These are phyloP conservation scores for Platyscapa corneri DNA, from an alignment of 1,140 invertebrate genomes.

Conservation along the genomic window DNA sequence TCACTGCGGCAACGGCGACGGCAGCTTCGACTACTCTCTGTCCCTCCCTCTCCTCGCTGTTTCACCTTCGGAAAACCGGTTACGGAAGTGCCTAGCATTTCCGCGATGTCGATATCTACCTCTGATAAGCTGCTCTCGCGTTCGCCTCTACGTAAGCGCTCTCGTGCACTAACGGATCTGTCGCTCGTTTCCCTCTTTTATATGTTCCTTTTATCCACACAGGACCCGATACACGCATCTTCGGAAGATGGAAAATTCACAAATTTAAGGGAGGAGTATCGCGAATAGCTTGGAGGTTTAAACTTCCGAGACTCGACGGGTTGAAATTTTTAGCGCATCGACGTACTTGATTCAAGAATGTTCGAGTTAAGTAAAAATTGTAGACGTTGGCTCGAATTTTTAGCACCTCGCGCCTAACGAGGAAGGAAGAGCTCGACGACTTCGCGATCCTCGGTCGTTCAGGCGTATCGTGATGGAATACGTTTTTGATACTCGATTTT, in stretches of 20 bases:
- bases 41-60: neutral
- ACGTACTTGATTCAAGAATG: too few species aligned
- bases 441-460: neutral
- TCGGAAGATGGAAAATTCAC: neutral
- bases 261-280: neutral
- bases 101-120: conserved; percentile 50
- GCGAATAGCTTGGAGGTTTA: too few species aligned
- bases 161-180: conserved; percentile 35
- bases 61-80: conserved; percentile 50
- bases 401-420: neutral
- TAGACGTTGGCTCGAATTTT: too few species aligned
- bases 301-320: too few species aligned
- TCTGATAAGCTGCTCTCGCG: conserved; percentile 42
- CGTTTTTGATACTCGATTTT: neutral
- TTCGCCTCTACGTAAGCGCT: neutral
- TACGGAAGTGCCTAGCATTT: conserved; percentile 50
- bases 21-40: neutral
- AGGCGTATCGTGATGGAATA: neutral
- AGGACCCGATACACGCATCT: neutral
- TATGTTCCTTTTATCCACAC: neutral
- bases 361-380: too few species aligned
- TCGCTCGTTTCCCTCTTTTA: conserved; percentile 19
- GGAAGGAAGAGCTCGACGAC: neutral
- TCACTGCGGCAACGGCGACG: neutral
- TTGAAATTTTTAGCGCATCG: neutral